Conservation (phyloP, 1,140 invertebrate genomes). For the Drosophila ambigua region DNA sequence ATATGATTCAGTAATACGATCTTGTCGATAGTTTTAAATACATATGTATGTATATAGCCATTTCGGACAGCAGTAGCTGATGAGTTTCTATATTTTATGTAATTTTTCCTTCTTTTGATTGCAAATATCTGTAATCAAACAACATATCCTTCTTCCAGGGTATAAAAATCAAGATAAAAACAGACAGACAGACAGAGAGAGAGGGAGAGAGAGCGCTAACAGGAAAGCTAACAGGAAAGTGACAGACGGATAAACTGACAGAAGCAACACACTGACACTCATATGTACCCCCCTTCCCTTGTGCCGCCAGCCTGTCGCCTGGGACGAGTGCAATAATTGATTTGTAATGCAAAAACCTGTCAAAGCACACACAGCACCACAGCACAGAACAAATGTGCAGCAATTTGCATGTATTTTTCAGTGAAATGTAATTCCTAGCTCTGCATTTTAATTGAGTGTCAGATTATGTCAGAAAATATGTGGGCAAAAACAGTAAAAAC, state of each 20-base stretch:
- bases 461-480: constrained; percentile 5
- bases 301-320: constrained; percentile 19
- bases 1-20: too few species aligned
- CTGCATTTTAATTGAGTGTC: constrained; percentile 24
- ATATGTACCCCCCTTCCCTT: too few species aligned
- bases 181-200: not conserved
- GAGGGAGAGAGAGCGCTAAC: too few species aligned
- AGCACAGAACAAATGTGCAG: constrained; percentile 35
- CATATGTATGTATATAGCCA: too few species aligned
- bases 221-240: too few species aligned
- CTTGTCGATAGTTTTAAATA: too few species aligned
- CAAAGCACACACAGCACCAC: constrained; percentile 19
- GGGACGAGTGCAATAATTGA: constrained; percentile 65
- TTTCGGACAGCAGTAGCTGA: too few species aligned
- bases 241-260: constrained; percentile 5
- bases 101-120: too few species aligned
- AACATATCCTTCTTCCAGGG: too few species aligned
- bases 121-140: too few species aligned
- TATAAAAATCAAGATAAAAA: not conserved
- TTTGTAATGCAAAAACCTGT: constrained; percentile 74
- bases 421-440: constrained; percentile 20
- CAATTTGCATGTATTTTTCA: constrained; percentile 44
- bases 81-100: too few species aligned
- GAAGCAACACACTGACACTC: constrained; percentile 7
- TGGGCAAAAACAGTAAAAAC: too few species aligned